Base-by-base conservation (phyloP, 2,888 invertebrate species). In the Caenorhabditis angaria region DNA sequence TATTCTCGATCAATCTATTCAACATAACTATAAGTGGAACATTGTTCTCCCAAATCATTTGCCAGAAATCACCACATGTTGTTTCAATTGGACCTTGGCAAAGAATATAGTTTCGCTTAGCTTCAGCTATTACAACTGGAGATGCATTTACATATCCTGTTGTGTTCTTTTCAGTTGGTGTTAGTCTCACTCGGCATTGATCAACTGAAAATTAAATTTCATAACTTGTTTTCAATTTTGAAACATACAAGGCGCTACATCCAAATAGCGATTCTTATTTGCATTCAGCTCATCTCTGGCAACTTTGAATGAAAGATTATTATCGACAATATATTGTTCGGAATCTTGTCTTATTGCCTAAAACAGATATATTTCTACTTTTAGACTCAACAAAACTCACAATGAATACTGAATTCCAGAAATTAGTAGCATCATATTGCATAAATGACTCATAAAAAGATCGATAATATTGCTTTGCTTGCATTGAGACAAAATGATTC, bases 131-230 rank as follows among this genome's bases (percentile, higher is more conserved):
- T 1, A 48, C 50, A 32, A 86, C 72, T 4, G 79, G 78, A 4
- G 83, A 84, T 0, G 87, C 86, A 68, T 86, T 86, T 20, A 86
- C 80, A 68, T 86, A 87, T 50, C 83, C 82, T 5, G 69, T 65
- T 4, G 29, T 2, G 32, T 32, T 56, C 4, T 18, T 48, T 10
- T 58, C 58, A 3, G 47, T 55, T 18, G 53, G 51, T 12, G 61
- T 50, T 24, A 86, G 48, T 28, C 58, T 65, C 14, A 86, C 81
- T 14, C 85, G 70, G 57, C 75, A 77, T 27, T 84, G 78, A 66
- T 86, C 86, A 61, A 80, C 85, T 85, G 62, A 64, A 85, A 60
- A 18, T 24, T n/a, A 25, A 20, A 18, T 54, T 28, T n/a, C n/a
- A n/a, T n/a, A n/a, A n/a, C n/a, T n/a, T n/a, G n/a, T n/a, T n/a